These are phyloP conservation scores for Toxostoma redivivum DNA, from an alignment of 2,113 vertebrate genomes.

Conservation along the genomic window DNA sequence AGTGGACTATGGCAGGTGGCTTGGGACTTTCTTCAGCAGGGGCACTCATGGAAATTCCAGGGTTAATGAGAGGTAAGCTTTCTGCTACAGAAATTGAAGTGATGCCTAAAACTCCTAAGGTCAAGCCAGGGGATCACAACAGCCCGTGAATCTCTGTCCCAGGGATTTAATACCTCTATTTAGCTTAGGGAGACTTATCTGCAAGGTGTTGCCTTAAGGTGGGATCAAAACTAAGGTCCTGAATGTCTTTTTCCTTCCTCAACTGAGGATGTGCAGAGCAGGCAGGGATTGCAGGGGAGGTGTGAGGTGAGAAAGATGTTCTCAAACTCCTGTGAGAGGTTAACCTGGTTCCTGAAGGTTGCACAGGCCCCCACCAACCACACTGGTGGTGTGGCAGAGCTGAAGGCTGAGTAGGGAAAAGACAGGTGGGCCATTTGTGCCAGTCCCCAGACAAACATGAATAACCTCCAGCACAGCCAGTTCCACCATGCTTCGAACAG, in stretches of 20 bases:
- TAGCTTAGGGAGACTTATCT: not conserved
- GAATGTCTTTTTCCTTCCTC: not conserved
- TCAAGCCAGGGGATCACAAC: not conserved
- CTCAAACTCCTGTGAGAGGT: not conserved
- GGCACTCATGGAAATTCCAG: not conserved
- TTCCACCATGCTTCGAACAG: not conserved
- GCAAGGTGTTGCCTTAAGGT: not conserved
- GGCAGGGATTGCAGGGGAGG: not conserved
- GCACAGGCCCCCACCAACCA: not conserved
- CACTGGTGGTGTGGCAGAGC: not conserved
- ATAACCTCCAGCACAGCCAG: not conserved
- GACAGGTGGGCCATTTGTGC: not conserved
- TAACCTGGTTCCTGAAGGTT: not conserved
- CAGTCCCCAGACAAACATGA: not conserved
- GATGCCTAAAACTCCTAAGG: not conserved
- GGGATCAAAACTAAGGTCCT: not conserved
- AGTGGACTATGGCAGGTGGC: not conserved
- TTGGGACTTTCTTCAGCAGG: not conserved
- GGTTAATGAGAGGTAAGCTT: not conserved
- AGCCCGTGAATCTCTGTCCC: not conserved
- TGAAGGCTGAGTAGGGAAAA: not conserved
- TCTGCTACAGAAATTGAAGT: not conserved
- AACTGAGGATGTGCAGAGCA: accelerated
- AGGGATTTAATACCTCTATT: not conserved
- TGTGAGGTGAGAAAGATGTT: not conserved